Percentiles rank a stretch among this genome's conserved stretches.
These are phyloP conservation scores for Drosophila mimica DNA, from an alignment of 2,888 invertebrate genomes.

Conservation along the genomic window DNA sequence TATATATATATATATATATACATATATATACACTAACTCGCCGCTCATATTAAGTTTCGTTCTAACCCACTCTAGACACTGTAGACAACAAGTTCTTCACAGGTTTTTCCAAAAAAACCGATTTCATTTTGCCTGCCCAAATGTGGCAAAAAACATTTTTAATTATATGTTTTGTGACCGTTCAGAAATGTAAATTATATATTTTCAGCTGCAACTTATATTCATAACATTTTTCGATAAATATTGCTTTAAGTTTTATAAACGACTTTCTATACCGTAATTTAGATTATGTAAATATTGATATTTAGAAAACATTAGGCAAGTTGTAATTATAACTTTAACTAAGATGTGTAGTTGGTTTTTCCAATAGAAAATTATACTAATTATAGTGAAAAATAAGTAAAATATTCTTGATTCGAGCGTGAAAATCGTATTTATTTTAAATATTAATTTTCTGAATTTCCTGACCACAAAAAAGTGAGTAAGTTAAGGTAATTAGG, in stretches of 20 bases:
- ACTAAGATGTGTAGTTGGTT: neutral
- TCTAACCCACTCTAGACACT: constrained; percentile 36
- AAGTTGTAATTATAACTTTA: neutral
- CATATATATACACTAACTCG: neutral
- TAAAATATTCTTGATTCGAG: neutral
- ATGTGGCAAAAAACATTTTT: constrained; percentile 22
- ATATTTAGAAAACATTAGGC: neutral
- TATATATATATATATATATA: neutral
- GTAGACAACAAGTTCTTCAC: constrained; percentile 50
- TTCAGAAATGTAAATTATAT: constrained; percentile 21
- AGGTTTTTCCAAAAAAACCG: constrained; percentile 45
- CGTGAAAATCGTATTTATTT: neutral
- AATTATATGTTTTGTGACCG: constrained; percentile 37
- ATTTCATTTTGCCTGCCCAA: constrained; percentile 25
- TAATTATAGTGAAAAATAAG: neutral
- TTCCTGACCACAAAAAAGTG: neutral
- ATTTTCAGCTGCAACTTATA: constrained; percentile 11
- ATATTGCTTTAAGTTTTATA: neutral
- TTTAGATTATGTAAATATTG: neutral
- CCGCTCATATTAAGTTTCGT: constrained; percentile 16
- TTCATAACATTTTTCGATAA: neutral
- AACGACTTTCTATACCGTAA: neutral
- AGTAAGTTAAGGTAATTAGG: neutral
- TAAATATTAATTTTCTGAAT: too few species aligned
- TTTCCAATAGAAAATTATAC: neutral